Evolutionary conservation across 2,797 vertebrate species (phyloP).

Genomic region (Eulemur rubriventer): DNA sequence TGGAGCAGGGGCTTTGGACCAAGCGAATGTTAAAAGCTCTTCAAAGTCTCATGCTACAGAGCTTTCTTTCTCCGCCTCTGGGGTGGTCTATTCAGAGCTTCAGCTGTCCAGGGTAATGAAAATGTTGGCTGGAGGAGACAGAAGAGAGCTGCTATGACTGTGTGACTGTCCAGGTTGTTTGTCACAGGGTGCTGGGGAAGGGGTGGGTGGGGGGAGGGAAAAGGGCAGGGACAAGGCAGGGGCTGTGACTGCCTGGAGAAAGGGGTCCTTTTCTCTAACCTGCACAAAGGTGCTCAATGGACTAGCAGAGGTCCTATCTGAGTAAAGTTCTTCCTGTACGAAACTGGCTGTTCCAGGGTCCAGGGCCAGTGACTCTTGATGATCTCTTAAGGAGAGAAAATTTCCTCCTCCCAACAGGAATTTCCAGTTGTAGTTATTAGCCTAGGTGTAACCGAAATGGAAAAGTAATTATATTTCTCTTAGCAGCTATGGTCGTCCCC

Average conservation of each 20-base stretch:
- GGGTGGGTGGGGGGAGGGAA: background rate
- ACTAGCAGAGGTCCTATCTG: background rate
- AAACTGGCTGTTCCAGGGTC: constrained; percentile 1
- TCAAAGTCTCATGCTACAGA: background rate
- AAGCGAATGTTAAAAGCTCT: background rate
- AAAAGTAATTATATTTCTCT: constrained; percentile 12
- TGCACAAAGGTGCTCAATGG: background rate
- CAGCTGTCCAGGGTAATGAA: background rate
- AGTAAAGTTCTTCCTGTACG: background rate
- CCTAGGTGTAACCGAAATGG: constrained; percentile 43
- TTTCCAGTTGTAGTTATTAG: constrained; percentile 52
- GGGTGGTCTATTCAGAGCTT: background rate
- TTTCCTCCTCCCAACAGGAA: constrained; percentile 47
- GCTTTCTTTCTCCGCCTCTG: background rate
- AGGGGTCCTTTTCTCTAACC: background rate
- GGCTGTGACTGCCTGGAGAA: background rate
- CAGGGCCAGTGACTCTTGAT: background rate
- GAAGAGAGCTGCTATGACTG: too few relatives aligned
- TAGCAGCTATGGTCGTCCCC: background rate
- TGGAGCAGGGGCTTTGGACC: background rate
- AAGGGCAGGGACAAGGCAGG: background rate
- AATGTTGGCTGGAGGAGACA: background rate
- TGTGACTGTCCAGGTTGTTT: background rate
- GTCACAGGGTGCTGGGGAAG: background rate
- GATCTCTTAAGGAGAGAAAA: background rate